Conservation (phyloP, 2,113 vertebrate species). For the Xenus cinereus region DNA sequence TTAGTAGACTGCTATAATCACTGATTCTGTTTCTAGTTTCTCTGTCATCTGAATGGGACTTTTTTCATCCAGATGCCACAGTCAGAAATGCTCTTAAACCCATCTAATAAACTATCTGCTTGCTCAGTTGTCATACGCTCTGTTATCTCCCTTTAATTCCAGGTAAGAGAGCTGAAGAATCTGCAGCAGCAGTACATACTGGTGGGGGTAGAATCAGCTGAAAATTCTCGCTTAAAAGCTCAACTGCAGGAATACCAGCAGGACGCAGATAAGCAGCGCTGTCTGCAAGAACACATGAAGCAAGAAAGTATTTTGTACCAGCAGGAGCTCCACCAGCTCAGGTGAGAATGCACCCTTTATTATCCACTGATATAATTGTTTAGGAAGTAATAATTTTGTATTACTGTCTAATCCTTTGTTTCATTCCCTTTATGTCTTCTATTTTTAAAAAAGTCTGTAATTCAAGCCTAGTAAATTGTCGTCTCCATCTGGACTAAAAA, state of each 20-base stretch:
- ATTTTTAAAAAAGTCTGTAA: background rate
- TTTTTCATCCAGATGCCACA: background rate
- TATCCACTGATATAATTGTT: background rate
- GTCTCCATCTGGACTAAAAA: background rate
- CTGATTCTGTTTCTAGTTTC: background rate
- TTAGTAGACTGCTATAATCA: background rate
- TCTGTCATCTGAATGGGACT: background rate
- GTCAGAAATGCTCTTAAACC: background rate
- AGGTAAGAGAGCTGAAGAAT: slow-evolving; percentile 86
- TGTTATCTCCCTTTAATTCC: slow-evolving; percentile 12
- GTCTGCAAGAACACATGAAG: slow-evolving; percentile 62
- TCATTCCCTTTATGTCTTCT: background rate
- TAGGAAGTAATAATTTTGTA: background rate
- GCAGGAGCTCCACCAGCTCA: slow-evolving; percentile 72
- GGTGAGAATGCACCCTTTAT: slow-evolving; percentile 63
- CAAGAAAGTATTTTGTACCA: slow-evolving; percentile 56
- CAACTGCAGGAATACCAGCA: slow-evolving; percentile 77
- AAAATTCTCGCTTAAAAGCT: slow-evolving; percentile 72
- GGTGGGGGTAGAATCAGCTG: slow-evolving; percentile 78
- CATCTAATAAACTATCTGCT: background rate
- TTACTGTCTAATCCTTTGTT: background rate
- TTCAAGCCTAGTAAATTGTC: background rate
- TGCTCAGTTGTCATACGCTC: background rate
- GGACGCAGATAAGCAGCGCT: slow-evolving; percentile 61
- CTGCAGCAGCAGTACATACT: slow-evolving; percentile 82